Evolutionary conservation across 35 echinoderm and acorn worm species (phyloP).

Genomic region (Stichopus chloronotus): DNA sequence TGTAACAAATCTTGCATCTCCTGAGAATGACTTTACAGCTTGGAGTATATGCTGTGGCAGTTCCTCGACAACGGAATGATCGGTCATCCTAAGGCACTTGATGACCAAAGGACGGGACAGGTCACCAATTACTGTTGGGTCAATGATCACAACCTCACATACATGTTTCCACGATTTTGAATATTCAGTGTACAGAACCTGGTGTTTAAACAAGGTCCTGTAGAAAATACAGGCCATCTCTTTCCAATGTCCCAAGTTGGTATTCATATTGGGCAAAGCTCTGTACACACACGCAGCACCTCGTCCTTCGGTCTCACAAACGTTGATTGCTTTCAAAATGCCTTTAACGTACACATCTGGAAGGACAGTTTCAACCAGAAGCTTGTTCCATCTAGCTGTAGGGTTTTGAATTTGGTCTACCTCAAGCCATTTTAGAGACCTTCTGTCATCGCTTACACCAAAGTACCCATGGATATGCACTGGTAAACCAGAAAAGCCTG

Average conservation of each 20-base stretch:
- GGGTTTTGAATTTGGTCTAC: conserved; percentile 72
- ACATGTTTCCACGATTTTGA: conserved; percentile 54
- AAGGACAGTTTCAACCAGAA: conserved; percentile 72
- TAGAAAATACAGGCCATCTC: conserved; percentile 57
- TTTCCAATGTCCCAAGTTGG: conserved; percentile 60
- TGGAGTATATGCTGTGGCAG: conserved; percentile 8
- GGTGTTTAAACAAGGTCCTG: conserved; percentile 41
- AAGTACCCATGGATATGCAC: conserved; percentile 96
- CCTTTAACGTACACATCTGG: conserved; percentile 72
- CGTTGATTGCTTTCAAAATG: conserved; percentile 45
- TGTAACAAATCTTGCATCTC: conserved; percentile 4
- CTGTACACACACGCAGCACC: conserved; percentile 63
- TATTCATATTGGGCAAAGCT: conserved; percentile 61
- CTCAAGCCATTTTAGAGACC: conserved; percentile 86
- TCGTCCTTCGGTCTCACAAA: not conserved
- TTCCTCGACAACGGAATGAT: not conserved
- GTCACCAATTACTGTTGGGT: not conserved
- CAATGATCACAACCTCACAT: conserved; percentile 55
- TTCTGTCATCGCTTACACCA: conserved; percentile 79
- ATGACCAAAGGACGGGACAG: not conserved
- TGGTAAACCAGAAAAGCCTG: conserved; percentile 80
- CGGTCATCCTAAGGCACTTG: not conserved
- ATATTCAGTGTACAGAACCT: conserved; percentile 64
- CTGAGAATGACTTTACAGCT: not conserved
- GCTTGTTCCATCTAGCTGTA: conserved; percentile 78